A percentile compares a stretch with the other conserved stretches of the same genome.
Conservation (phyloP, 2,888 invertebrate species). For the Lepeophtheirus nordmannii region DNA sequence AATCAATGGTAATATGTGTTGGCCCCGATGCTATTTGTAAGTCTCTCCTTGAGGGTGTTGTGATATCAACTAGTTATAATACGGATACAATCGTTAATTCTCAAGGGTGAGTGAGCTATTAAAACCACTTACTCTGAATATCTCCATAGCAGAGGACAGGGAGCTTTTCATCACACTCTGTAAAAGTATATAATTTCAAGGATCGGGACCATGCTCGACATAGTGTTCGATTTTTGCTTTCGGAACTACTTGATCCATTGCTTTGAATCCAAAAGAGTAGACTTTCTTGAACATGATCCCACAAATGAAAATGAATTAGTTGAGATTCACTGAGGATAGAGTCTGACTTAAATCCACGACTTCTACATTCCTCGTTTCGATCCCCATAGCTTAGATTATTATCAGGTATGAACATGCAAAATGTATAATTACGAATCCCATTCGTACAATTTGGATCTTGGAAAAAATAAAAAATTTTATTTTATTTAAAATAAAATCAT, state of each 20-base stretch:
- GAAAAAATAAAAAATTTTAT: neutral
- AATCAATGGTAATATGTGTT: conserved; percentile 6
- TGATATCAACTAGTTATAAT: neutral
- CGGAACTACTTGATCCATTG: too few species aligned
- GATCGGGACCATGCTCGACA: conserved; percentile 5
- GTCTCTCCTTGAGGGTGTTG: neutral
- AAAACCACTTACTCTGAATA: neutral
- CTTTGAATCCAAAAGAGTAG: too few species aligned
- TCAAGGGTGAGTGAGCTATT: neutral
- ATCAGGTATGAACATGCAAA: neutral
- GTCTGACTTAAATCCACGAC: too few species aligned
- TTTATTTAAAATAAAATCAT: neutral
- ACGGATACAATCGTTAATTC: neutral
- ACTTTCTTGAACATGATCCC: too few species aligned
- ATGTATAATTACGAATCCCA: neutral
- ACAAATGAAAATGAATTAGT: too few species aligned
- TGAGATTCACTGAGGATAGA: too few species aligned
- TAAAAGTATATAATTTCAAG: neutral
- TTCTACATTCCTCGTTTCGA: too few species aligned
- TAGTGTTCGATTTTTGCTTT: too few species aligned
- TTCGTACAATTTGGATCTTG: conserved; percentile 11
- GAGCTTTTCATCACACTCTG: neutral
- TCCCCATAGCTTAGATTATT: too few species aligned
- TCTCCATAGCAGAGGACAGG: conserved; percentile 12
- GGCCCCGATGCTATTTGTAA: conserved; percentile 5